These are phyloP conservation scores for Gobio gobio DNA, from an alignment of 2,113 vertebrate species.

Conservation along the genomic window DNA sequence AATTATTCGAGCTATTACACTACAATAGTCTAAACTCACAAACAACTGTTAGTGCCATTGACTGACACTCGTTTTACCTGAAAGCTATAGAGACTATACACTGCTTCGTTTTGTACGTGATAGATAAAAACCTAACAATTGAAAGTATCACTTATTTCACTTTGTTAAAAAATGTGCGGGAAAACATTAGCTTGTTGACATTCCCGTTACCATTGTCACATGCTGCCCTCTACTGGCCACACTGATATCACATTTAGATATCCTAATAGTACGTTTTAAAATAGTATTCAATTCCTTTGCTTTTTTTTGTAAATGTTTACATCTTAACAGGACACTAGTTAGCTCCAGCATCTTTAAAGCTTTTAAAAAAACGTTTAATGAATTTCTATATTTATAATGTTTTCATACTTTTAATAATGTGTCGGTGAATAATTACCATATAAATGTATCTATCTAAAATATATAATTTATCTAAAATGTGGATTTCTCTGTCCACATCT, in stretches of 20 bases:
- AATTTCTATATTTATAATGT: not conserved
- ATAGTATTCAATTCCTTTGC: not conserved
- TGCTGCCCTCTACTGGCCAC: constrained; percentile 26
- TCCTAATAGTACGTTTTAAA: not conserved
- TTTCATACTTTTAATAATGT: not conserved
- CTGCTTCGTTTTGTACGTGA: not conserved
- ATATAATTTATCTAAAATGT: not conserved
- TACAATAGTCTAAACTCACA: no score
- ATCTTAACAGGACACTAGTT: not conserved
- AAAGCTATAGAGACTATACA: not conserved
- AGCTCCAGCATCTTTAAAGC: not conserved
- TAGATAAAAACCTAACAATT: not conserved
- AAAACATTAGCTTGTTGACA: not conserved
- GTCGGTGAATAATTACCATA: not conserved
- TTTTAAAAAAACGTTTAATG: not conserved
- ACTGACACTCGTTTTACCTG: not conserved
- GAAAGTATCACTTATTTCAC: not conserved
- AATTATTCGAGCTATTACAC: no score
- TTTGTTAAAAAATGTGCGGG: not conserved
- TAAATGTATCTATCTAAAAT: not conserved
- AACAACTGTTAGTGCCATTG: not conserved
- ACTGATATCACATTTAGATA: not conserved
- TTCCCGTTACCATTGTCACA: not conserved
- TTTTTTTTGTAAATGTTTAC: not conserved
- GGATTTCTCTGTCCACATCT: not conserved